Evolutionary conservation across 37 sponge, comb jelly and placozoan genomes (phyloP).

Genomic region (Crambe crambe): DNA sequence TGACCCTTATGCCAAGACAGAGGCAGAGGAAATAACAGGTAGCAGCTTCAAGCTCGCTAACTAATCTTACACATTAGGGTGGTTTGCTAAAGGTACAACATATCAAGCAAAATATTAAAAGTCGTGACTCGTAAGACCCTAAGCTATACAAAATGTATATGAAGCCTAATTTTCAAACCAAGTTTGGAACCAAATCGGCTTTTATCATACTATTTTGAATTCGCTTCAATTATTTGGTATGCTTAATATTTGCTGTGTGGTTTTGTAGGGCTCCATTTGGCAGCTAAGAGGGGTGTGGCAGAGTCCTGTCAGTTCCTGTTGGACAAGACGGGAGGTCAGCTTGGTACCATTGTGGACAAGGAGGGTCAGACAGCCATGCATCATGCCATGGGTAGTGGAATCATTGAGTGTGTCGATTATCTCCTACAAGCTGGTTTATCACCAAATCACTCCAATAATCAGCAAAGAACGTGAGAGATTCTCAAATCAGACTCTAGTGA

Average conservation of each 20-base stretch:
- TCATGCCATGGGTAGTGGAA: conserved; percentile 59
- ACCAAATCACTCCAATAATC: conserved; percentile 52
- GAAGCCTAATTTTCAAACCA: too few species aligned
- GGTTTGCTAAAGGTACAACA: too few species aligned
- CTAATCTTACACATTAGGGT: too few species aligned
- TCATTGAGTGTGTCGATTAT: conserved; percentile 55
- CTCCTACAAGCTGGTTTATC: conserved; percentile 60
- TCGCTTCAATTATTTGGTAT: too few species aligned
- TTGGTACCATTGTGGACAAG: conserved; percentile 47
- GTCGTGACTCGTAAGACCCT: too few species aligned
- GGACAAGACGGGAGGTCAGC: conserved; percentile 48
- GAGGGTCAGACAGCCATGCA: conserved; percentile 80
- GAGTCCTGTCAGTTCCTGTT: conserved; percentile 74
- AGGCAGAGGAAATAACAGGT: conserved; percentile 46
- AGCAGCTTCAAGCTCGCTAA: neutral
- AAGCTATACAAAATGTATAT: too few species aligned
- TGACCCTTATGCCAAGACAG: conserved; percentile 60
- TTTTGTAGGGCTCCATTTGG: conserved; percentile 70
- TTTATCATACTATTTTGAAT: too few species aligned
- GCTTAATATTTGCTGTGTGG: too few species aligned
- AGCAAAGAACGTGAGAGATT: conserved; percentile 53
- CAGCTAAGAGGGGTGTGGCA: conserved; percentile 50
- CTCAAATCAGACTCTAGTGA: too few species aligned
- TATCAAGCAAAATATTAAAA: too few species aligned
- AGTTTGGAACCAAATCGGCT: too few species aligned